Evolutionary conservation across 2,888 invertebrate species (phyloP), one percentile per base, ranked within the genome.

Genomic region (Agelastica alni): DNA sequence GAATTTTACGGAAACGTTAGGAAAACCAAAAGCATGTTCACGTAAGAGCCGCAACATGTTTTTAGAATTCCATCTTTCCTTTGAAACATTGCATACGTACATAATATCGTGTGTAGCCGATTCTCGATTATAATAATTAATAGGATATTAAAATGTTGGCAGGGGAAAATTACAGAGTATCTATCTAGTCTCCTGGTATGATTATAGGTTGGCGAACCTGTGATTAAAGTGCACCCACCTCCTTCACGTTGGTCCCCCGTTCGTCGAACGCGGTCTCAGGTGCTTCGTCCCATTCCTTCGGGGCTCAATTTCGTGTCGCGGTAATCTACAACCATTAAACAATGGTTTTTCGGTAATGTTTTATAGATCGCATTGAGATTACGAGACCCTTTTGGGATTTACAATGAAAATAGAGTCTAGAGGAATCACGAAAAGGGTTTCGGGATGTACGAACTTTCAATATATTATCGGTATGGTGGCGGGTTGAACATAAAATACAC

Each of bases 101-200:
- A n/a, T n/a, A 45, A 58, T 56, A 56, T 61, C 63, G 61, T 59
- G 47, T 32, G 26, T 51, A 60, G 61, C 56, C 64, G 59, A 59
- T 59, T 39, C 59, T 62, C 62, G 59, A 64, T 64, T 60, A 64
- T 64, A 64, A 62, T 59, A 58, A 64, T 64, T 63, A 63, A 63
- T 60, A 46, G 51, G 53, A 63, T 61, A 64, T 64, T 64, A 64
- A 62, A 63, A 59, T 51, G 57, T 56, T 58, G 58, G 55, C 51
- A 60, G 43, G 48, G 59, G 51, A 57, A 64, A 64, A 64, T 63
- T 64, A 61, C 60, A 51, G 61, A 56, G 60, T 59, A 51, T 39
- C 58, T 55, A 53, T 60, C 58, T 51, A 51, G 56, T 54, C 53
- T 55, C 43, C 36, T 17, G 28, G 58, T 60, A 56, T 62, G 60